Base-by-base conservation (phyloP, 1,140 invertebrate species). In the Gonatopus flavifemur region DNA sequence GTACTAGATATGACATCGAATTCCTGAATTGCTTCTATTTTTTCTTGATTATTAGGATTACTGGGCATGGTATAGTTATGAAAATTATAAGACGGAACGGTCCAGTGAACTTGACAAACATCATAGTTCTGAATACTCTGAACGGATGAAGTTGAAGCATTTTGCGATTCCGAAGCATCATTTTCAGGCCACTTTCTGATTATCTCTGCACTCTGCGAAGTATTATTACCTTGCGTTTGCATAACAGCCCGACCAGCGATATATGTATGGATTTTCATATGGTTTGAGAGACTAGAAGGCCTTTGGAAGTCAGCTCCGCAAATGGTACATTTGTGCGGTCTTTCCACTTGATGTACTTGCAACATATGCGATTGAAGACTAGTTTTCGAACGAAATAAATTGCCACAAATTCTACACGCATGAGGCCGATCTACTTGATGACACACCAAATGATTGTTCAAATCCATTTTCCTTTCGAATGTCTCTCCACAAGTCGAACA, bases 271-370 rank as follows among this genome's bases (percentile, higher is more conserved):
- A 80, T 78, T 55, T 80, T 80, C 73, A 76, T 73, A 51, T 81
- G 79, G 57, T 81, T 81, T 7, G 76, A 79, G 31, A 79, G 69
- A 72, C 71, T 78, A 28, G 77, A 83, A 48, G 70, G 80, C 57
- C 70, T 67, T 52, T 76, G 78, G 64, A 75, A 81, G 49, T 75
- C 75, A 32, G 66, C 74, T 7, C 68, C 70, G 35, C 79, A 81
- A 22, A 79, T 69, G 1, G 57, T 61, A 41, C 79, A 80, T 24
- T 78, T 76, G 31, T 80, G 67, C 13, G 67, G 62, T 32, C 66
- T 67, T 25, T 57, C 59, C 2, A 56, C 25, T 19, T 71, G 71
- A 36, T 77, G 73, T 1, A 58, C 59, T 41, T 76, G 67, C 3
- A 50, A 13, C 64, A 71, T 71, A 35, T 77, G 76, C 1, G 52